Base-by-base conservation (phyloP, 1,140 invertebrate species). In the Trichonephila clavata region DNA sequence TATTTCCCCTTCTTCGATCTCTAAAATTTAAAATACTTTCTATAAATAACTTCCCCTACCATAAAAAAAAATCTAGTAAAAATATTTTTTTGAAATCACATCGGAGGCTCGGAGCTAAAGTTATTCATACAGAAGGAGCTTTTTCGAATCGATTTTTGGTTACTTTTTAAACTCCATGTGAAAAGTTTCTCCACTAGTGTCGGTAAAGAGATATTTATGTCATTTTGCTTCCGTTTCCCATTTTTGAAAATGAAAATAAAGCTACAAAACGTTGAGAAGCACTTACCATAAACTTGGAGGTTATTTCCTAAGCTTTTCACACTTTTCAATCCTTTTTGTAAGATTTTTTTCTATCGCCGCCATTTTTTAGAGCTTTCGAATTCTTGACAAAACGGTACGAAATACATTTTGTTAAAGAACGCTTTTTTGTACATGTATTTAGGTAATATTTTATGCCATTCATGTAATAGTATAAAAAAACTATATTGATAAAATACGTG, bases 271-370 rank as follows among this genome's bases (percentile, higher is more conserved):
- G 27, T 77, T 13, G 16, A 32, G 71, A 77, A 39, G 71, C 32
- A 32, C 71, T 77, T 39, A 32, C 18, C 65, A 27, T 32, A 39
- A 77, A 20, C 3, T 77, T 27, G 4, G 18, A 39, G 71, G 27
- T 77, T 77, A 39, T 39, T 77, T 77, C 32, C 32, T 18, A 77
- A 77, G 71, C 71, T 18, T 77, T 20, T 77, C 32, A 77, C 71
- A 32, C 24, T 18, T 8, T 32, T 20, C 32, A 32, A 77, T 32
- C 18, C 16, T 32, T 77, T 77, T 77, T 77, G 32, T 39, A 14
- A 27, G 16, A 5, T 32, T 14, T 1, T n/a, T 32, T 32, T 39
- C 16, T 39, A 7, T 16, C 5, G 6, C 71, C 3, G 27, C 27
- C 71, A 39, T 77, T 77, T 77, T 50, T 77, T 39, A 39, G 1